phyloP scores from a whole-genome alignment of 2,888 invertebrate species.

The Drosophila greeni region DNA sequence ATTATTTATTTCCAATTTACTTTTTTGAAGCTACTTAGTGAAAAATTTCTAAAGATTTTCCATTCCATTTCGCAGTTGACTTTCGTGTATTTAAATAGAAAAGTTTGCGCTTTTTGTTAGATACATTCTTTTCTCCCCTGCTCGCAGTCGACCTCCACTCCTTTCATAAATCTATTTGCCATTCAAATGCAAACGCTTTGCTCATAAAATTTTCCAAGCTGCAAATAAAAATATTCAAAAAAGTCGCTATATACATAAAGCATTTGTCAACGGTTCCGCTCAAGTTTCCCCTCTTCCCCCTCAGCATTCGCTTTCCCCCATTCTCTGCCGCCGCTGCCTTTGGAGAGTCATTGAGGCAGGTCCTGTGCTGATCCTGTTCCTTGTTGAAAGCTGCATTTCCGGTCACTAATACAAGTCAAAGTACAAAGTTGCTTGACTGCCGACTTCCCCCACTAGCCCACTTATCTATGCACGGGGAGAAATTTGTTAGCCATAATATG shows the following conservation, averaged over 20 bases:
- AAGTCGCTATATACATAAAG: constrained; percentile 49
- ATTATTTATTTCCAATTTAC: background rate
- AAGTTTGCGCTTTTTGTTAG: constrained; percentile 42
- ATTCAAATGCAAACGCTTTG: constrained; percentile 63
- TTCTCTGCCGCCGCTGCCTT: constrained; percentile 39
- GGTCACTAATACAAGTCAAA: constrained; percentile 75
- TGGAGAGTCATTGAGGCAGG: constrained; percentile 60
- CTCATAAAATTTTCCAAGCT: constrained; percentile 52
- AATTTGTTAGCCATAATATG: background rate
- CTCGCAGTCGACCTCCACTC: constrained; percentile 23
- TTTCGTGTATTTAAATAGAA: constrained; percentile 29
- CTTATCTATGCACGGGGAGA: constrained; percentile 24
- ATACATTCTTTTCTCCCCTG: constrained; percentile 3
- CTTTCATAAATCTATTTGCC: constrained; percentile 57
- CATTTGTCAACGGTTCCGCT: constrained; percentile 54
- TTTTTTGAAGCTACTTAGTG: no score
- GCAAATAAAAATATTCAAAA: constrained; percentile 63
- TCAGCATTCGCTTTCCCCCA: constrained; percentile 2
- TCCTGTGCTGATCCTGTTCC: constrained; percentile 50
- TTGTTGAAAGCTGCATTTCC: constrained; percentile 66
- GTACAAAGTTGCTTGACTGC: constrained; percentile 65
- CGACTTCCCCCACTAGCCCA: constrained; percentile 44
- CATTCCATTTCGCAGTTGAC: constrained; percentile 39
- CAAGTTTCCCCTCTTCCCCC: constrained; percentile 4
- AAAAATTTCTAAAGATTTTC: constrained; percentile 25